A percentile compares a stretch with the other conserved stretches of the same genome.
Evolutionary conservation across 1,140 invertebrate species (phyloP).

Genomic region (Cataglyphis hispanica): DNA sequence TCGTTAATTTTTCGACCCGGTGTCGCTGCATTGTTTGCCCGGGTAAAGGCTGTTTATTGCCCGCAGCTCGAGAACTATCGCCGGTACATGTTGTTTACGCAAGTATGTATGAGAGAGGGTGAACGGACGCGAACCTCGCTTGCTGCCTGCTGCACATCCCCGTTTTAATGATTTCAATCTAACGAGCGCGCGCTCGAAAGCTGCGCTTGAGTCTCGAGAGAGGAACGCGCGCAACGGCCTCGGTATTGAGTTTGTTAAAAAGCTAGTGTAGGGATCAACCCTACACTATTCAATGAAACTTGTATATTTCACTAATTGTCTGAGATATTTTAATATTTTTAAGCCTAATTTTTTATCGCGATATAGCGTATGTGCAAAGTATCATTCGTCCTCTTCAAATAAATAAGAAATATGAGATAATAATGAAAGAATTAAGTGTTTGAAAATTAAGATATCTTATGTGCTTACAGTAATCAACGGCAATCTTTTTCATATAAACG

Average conservation of each 20-base stretch:
- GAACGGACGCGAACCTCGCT: constrained; percentile 9
- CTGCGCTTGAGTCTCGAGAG: constrained; percentile 27
- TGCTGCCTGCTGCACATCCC: constrained; percentile 51
- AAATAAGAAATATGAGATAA: background rate
- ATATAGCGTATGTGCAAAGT: no score
- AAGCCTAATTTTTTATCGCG: no score
- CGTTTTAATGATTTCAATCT: constrained; percentile 77
- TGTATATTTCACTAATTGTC: background rate
- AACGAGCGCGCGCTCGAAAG: constrained; percentile 66
- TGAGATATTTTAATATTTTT: background rate
- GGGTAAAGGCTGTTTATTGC: constrained; percentile 73
- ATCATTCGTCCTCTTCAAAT: background rate
- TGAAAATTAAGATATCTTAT: background rate
- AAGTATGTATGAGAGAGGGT: constrained; percentile 9
- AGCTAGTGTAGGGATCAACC: background rate
- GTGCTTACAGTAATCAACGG: background rate
- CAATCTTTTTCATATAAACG: background rate
- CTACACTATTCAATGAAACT: no score
- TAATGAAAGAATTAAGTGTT: no score
- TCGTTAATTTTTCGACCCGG: constrained; percentile 78
- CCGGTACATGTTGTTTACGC: constrained; percentile 40
- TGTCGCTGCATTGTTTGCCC: constrained; percentile 75
- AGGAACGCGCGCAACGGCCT: background rate
- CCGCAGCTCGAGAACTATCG: constrained; percentile 67
- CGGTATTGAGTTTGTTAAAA: constrained; percentile 19